These are phyloP conservation scores for Cremastobaeus sp. DNA, from an alignment of 2,888 invertebrate genomes.

Conservation along the genomic window DNA sequence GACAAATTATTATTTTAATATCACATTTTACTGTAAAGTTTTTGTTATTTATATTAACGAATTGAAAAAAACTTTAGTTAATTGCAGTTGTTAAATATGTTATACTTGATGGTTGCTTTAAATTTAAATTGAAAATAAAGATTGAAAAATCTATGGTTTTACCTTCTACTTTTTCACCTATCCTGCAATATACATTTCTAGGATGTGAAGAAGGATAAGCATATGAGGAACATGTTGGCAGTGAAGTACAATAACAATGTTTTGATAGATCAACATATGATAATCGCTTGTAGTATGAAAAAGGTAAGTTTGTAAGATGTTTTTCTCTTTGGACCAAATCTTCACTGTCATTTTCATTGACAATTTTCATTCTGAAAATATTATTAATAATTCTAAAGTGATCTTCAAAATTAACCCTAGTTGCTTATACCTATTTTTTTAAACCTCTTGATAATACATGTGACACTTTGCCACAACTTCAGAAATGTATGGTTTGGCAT, in stretches of 20 bases:
- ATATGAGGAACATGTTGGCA: constrained; percentile 27
- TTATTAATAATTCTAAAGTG: neutral
- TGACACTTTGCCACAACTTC: too few species aligned
- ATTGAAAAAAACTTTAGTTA: too few species aligned
- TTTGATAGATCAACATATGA: constrained; percentile 15
- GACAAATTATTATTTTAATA: too few species aligned
- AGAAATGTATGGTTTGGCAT: too few species aligned
- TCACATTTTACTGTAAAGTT: too few species aligned
- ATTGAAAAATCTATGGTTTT: neutral
- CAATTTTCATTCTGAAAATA: constrained; percentile 30
- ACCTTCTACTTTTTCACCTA: constrained; percentile 24
- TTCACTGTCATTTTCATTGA: constrained; percentile 22
- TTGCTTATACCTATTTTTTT: too few species aligned
- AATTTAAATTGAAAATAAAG: constrained; percentile 11
- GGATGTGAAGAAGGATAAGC: constrained; percentile 23
- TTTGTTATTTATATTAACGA: too few species aligned
- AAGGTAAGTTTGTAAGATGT: constrained; percentile 11
- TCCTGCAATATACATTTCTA: constrained; percentile 27
- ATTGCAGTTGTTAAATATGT: too few species aligned
- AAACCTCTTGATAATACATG: too few species aligned
- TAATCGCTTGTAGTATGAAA: constrained; percentile 23
- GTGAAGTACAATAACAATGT: constrained; percentile 16
- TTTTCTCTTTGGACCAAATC: neutral
- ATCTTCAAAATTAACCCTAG: neutral
- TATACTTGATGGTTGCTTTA: too few species aligned